Percentiles rank a stretch among this genome's conserved stretches.
Conservation (phyloP, 2,797 vertebrate genomes). For the Silurus lanzhouensis region DNA sequence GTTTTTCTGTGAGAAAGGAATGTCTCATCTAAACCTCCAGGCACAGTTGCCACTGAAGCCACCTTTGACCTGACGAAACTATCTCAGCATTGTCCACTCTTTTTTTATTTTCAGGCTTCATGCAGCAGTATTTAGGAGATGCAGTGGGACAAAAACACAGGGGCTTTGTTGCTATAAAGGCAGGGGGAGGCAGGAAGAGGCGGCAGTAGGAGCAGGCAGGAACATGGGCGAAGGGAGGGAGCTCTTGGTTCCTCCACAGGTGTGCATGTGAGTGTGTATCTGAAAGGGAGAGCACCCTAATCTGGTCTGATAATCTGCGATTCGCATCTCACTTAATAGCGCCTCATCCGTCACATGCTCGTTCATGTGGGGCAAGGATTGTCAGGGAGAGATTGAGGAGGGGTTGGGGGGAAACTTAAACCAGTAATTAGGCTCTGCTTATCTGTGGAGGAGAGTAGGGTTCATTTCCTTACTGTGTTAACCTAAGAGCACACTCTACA, state of each 20-base stretch:
- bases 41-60: constrained; percentile 17
- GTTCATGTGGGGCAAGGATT: constrained; percentile 49
- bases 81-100: constrained; percentile 15
- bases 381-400: constrained; percentile 51
- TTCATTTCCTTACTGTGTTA: constrained; percentile 61
- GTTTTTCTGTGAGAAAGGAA: constrained; percentile 7
- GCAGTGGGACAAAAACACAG: constrained; percentile 36
- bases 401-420: constrained; percentile 59
- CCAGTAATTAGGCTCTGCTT: constrained; percentile 58
- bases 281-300: constrained; percentile 53
- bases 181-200: not conserved
- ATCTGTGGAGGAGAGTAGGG: constrained; percentile 51
- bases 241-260: constrained; percentile 41
- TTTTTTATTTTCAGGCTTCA: constrained; percentile 6
- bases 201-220: not conserved
- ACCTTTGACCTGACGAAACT: constrained; percentile 46
- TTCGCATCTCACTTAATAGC: constrained; percentile 59
- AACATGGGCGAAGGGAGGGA: constrained; percentile 16
- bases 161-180: constrained; percentile 37
- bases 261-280: constrained; percentile 44
- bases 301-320: constrained; percentile 59
- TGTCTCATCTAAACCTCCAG: constrained; percentile 39
- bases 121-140: constrained; percentile 11
- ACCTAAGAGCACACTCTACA: constrained; percentile 42
- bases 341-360: constrained; percentile 59